Conservation (phyloP, 2,888 invertebrate species). For the Drosophila flavopinicola region DNA sequence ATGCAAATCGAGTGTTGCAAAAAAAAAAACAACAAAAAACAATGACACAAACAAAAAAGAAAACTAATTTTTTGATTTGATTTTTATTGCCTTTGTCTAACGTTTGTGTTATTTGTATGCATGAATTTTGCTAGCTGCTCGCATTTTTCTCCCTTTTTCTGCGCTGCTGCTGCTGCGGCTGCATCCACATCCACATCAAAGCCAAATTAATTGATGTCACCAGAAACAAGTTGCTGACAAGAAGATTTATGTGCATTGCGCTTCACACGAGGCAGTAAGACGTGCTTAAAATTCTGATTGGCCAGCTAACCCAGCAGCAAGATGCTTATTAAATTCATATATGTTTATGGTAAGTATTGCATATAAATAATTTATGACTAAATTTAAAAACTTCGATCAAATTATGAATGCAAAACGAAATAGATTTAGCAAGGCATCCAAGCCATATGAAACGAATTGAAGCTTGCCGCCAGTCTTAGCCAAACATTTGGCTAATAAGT, state of each 20-base stretch:
- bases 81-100: conserved; percentile 66
- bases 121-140: conserved; percentile 36
- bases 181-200: conserved; percentile 49
- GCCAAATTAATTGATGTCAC: conserved; percentile 65
- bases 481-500: conserved; percentile 32
- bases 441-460: conserved; percentile 42
- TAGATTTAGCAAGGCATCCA: conserved; percentile 53
- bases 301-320: conserved; percentile 25
- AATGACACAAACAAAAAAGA: conserved; percentile 58
- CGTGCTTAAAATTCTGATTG: conserved; percentile 30
- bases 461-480: conserved; percentile 17
- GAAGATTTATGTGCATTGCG: conserved; percentile 58
- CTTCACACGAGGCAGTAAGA: conserved; percentile 33
- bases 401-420: conserved; percentile 72
- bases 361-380: conserved; percentile 71
- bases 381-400: conserved; percentile 35
- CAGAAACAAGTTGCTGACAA: conserved; percentile 43
- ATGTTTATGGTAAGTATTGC: conserved; percentile 25
- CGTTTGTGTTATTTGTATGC: conserved; percentile 39
- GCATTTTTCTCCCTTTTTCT: conserved; percentile 22
- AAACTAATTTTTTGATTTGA: conserved; percentile 68
- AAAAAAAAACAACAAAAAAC: conserved; percentile 41
- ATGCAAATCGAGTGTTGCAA: conserved; percentile 73
- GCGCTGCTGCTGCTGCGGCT: too few relatives aligned
- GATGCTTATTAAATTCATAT: conserved; percentile 52